Evolutionary conservation across 2,113 vertebrate species (phyloP).

Genomic region (Ovis aries): DNA sequence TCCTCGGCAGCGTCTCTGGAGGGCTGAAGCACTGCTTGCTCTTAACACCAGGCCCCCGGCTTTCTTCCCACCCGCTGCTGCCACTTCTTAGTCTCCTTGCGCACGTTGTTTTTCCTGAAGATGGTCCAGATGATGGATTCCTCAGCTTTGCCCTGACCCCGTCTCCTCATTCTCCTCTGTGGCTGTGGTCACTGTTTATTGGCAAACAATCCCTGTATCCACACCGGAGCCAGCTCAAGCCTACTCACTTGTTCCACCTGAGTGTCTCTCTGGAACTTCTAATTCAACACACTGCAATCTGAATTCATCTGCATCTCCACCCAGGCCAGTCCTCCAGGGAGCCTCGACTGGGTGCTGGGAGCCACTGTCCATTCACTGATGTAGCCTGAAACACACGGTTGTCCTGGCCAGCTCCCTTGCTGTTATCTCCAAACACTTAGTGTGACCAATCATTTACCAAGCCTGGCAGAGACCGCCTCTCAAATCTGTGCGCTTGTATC

Average conservation of each 20-base stretch:
- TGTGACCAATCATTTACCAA: neutral
- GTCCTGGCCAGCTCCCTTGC: neutral
- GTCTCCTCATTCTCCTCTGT: neutral
- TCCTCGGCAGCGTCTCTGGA: neutral
- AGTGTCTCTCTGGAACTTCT: neutral
- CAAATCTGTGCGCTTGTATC: no score
- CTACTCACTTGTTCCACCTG: neutral
- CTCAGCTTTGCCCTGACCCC: neutral
- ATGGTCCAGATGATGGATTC: neutral
- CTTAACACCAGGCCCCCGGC: neutral
- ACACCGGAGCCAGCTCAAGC: neutral
- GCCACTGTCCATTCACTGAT: no score
- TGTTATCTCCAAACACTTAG: neutral
- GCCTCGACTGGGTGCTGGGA: fast-evolving
- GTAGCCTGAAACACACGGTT: no score
- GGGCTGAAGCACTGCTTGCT: neutral
- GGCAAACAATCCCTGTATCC: neutral
- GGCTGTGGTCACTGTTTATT: fast-evolving
- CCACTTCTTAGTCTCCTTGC: neutral
- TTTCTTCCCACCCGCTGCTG: no score
- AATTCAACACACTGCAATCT: neutral
- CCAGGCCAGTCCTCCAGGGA: neutral
- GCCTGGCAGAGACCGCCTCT: no score
- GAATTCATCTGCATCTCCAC: neutral
- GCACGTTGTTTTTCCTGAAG: neutral